phyloP scores from a whole-genome alignment of 2,797 vertebrate species.

The Chromis chromis region DNA sequence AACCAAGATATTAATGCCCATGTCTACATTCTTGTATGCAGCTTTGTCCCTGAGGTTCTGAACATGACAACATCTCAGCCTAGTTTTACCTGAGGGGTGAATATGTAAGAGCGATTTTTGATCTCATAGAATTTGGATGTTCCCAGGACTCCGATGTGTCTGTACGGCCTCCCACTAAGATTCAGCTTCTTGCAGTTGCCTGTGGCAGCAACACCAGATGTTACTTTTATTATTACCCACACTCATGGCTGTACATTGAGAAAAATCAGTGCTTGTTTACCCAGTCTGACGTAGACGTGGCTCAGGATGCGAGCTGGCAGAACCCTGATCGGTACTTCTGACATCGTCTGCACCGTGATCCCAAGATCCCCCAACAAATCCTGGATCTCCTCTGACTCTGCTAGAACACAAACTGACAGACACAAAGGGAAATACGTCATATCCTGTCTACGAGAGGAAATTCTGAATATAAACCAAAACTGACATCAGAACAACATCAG shows the following conservation, averaged over 20 bases:
- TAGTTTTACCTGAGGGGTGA: conserved; percentile 92
- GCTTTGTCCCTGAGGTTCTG: background rate
- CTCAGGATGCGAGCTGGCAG: conserved; percentile 96
- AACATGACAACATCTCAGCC: background rate
- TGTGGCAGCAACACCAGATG: conserved; percentile 61
- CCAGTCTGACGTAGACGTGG: conserved; percentile 95
- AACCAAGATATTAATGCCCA: background rate
- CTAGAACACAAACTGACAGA: conserved; percentile 91
- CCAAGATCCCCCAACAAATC: conserved; percentile 87
- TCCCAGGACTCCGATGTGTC: conserved; percentile 96
- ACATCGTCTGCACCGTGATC: conserved; percentile 88
- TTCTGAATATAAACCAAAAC: background rate
- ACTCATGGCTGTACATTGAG: background rate
- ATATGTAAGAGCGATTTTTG: conserved; percentile 93
- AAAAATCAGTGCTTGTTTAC: conserved; percentile 73
- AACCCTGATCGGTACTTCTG: conserved; percentile 91
- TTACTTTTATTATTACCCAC: background rate
- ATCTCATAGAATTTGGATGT: conserved; percentile 98
- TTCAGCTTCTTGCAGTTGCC: conserved; percentile 92
- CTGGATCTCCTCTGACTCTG: conserved; percentile 92
- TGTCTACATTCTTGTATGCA: background rate
- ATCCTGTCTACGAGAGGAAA: background rate
- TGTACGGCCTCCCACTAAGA: conserved; percentile 93
- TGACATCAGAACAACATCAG: background rate
- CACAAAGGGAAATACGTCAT: conserved; percentile 7